Evolutionary conservation across 2,888 invertebrate genomes (phyloP).

Genomic region (Nomada lathburiana): DNA sequence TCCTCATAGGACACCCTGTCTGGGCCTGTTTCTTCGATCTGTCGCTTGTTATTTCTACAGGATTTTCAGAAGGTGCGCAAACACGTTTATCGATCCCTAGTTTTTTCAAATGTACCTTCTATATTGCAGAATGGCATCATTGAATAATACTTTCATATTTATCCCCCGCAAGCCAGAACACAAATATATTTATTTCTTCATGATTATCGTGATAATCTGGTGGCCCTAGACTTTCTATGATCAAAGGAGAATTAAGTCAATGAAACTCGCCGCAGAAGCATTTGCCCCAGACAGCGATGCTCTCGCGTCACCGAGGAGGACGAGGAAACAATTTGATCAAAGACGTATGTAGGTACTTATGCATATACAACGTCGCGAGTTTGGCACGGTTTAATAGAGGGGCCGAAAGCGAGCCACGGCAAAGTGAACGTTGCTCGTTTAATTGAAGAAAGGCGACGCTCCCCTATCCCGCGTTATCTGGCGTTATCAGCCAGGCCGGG

Average conservation of each 20-base stretch:
- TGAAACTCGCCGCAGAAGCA: background rate
- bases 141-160: too few relatives aligned
- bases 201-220: too few relatives aligned
- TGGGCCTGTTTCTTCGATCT: constrained; percentile 7
- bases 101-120: too few relatives aligned
- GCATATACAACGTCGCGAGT: background rate
- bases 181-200: too few relatives aligned
- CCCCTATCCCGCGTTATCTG: constrained; percentile 43
- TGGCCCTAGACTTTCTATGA: too few relatives aligned
- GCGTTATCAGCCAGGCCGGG: constrained; percentile 44
- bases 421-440: constrained; percentile 42
- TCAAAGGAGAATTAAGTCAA: background rate
- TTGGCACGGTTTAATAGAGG: constrained; percentile 33
- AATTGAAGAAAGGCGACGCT: constrained; percentile 37
- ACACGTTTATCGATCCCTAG: background rate
- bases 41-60: constrained; percentile 19
- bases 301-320: background rate
- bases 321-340: background rate
- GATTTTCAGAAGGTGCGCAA: background rate
- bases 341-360: background rate
- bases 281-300: background rate
- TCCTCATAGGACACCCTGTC: background rate
- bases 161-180: too few relatives aligned
- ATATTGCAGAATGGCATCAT: too few relatives aligned
- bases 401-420: constrained; percentile 18